A percentile compares a stretch with the other conserved stretches of the same genome.
Conservation (phyloP, 2,113 vertebrate genomes). For the Ctenodactylus gundi region DNA sequence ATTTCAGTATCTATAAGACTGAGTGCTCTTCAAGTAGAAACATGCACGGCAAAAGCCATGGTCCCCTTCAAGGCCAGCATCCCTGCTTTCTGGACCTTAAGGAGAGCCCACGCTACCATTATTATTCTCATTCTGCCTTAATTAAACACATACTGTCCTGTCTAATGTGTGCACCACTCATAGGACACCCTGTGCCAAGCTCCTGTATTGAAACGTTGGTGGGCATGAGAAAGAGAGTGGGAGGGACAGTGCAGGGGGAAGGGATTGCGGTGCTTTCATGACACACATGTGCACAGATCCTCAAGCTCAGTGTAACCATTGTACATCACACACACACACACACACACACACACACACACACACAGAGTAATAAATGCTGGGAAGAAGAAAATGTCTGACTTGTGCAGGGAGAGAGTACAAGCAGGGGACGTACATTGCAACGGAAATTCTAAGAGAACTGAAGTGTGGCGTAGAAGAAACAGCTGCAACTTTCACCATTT, state of each 20-base stretch:
- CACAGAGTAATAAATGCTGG: too few species aligned
- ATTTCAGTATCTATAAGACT: constrained; percentile 35
- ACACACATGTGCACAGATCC: too few species aligned
- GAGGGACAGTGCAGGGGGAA: too few species aligned
- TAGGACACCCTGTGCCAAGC: not conserved
- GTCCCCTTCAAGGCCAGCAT: not conserved
- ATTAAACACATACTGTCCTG: not conserved
- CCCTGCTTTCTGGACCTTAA: not conserved
- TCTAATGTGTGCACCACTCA: not conserved
- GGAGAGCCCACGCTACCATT: not conserved
- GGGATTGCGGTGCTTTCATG: too few species aligned
- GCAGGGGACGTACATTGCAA: not conserved
- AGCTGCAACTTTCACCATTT: not conserved
- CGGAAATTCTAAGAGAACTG: not conserved
- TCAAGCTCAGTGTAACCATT: too few species aligned
- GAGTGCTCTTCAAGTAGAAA: constrained; percentile 33
- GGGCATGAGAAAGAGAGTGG: too few species aligned
- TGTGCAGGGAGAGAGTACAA: not conserved
- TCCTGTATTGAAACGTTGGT: too few species aligned
- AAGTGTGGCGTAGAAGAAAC: not conserved
- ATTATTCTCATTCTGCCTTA: not conserved
- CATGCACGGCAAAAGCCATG: not conserved
- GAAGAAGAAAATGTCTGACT: not conserved
- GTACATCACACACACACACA: too few species aligned
- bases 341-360: too few species aligned